Evolutionary conservation across 2,113 vertebrate genomes (phyloP), one percentile per base, ranked within the genome.

Genomic region (Nesoenas mayeri): DNA sequence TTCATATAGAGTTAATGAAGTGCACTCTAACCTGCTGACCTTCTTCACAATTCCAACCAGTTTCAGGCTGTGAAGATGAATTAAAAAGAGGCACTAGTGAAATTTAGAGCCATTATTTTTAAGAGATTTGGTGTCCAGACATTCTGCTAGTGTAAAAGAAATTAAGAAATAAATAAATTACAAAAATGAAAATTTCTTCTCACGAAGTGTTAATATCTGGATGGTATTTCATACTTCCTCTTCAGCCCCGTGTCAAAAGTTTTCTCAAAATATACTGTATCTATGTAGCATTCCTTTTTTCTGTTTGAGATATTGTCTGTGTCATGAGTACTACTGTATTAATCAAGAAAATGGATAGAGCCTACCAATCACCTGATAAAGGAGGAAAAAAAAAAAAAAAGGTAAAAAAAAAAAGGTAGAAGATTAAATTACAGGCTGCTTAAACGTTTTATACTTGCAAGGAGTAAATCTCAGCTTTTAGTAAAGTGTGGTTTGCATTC

Each of bases 281-380:
- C 17, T 71, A 26, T 75, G 91, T 79, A 75, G 3, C 10, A 74
- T 88, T 87, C 51, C 64, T 91, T 57, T 96, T 53, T 85, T 69
- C 50, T 82, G 18, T 82, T 79, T 70, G 75, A 96, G 51, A 72
- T 92, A 20, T 25, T 61, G 6, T 66, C 64, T 85, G 29, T 83
- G 70, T n/a, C 34, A 82, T 69, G 34, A 79, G 38, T 42, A 58
- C 26, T 93, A 40, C 38, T 54, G 7, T 93, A 86, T 96, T 97
- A 97, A 96, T 97, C 87, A 97, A 90, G 91, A 95, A 95, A 97
- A 97, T 75, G 26, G n/a, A 94, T 71, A 83, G 58, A 86, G 56
- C 75, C 71, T 94, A 96, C n/a, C 58, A 96, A 91, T 97, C 79
- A 94, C 80, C 96, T 96, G 50, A 85, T 84, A 96, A 96, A 69